Conservation (phyloP, 2,113 vertebrate species). For the Marcusenius ussheri region DNA sequence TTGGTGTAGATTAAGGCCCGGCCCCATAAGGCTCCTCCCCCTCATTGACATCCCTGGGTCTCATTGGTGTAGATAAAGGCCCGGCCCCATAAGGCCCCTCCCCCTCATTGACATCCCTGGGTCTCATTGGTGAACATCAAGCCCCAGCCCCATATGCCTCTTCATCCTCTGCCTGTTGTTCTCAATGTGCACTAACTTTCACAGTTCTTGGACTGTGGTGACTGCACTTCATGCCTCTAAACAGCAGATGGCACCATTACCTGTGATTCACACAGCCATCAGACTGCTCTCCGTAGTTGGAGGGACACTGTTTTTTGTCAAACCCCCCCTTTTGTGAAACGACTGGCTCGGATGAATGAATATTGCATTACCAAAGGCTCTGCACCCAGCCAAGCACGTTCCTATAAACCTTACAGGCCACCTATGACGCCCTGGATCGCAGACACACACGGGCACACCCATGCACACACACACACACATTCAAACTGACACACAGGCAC, state of each 20-base stretch:
- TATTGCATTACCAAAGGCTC: background rate
- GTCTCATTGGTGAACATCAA: background rate
- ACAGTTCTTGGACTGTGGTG: background rate
- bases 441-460: background rate
- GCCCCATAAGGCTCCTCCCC: background rate
- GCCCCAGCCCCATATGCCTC: background rate
- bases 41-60: background rate
- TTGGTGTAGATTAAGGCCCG: background rate
- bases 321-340: background rate
- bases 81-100: background rate
- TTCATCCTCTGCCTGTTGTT: background rate
- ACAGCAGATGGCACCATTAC: constrained; percentile 16
- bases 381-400: background rate
- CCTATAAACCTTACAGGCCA: background rate
- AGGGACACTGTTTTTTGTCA: background rate
- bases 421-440: background rate
- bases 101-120: background rate
- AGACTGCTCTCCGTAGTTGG: background rate
- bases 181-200: background rate
- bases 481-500: background rate
- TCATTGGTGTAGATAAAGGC: background rate
- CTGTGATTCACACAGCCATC: background rate
- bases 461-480: background rate
- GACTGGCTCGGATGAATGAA: background rate
- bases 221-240: background rate